These are phyloP conservation scores for Chymomyza costata DNA, from an alignment of 1,140 invertebrate species.

Conservation along the genomic window DNA sequence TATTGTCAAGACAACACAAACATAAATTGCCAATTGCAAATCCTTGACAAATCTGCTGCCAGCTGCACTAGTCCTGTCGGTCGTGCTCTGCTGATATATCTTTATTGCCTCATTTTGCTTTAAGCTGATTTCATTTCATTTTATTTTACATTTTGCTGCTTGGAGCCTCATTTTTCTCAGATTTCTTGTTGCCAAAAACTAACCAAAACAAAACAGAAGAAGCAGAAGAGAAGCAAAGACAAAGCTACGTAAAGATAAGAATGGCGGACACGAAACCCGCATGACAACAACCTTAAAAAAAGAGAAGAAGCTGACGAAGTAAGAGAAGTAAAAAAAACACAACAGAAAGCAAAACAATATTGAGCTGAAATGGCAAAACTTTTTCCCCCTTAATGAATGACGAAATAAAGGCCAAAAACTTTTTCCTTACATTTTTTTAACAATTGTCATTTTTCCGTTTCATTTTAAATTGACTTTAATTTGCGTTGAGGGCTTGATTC, in stretches of 20 bases:
- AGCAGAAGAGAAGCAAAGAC: slow-evolving; percentile 17
- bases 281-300: slow-evolving; percentile 6
- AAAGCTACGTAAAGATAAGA: slow-evolving; percentile 44
- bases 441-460: slow-evolving; percentile 35
- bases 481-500: slow-evolving; percentile 12
- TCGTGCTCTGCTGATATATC: slow-evolving; percentile 53
- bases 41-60: slow-evolving; percentile 70
- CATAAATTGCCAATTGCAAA: slow-evolving; percentile 64
- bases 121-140: slow-evolving; percentile 54
- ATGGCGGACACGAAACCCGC: slow-evolving; percentile 21
- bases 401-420: slow-evolving; percentile 61
- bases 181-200: slow-evolving; percentile 40
- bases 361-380: slow-evolving; percentile 36
- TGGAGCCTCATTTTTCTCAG: slow-evolving; percentile 22
- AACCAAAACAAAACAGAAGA: slow-evolving; percentile 11
- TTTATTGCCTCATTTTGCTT: slow-evolving; percentile 70
- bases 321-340: slow-evolving; percentile 34
- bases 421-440: too few relatives aligned
- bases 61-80: slow-evolving; percentile 26
- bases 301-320: too few relatives aligned
- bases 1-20: slow-evolving; percentile 42
- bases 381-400: slow-evolving; percentile 51
- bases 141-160: slow-evolving; percentile 16
- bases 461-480: slow-evolving; percentile 27
- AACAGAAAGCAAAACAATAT: too few relatives aligned